Evolutionary conservation across 2,113 vertebrate genomes (phyloP), one percentile per base, ranked within the genome.

Genomic region (Lanius collurio): DNA sequence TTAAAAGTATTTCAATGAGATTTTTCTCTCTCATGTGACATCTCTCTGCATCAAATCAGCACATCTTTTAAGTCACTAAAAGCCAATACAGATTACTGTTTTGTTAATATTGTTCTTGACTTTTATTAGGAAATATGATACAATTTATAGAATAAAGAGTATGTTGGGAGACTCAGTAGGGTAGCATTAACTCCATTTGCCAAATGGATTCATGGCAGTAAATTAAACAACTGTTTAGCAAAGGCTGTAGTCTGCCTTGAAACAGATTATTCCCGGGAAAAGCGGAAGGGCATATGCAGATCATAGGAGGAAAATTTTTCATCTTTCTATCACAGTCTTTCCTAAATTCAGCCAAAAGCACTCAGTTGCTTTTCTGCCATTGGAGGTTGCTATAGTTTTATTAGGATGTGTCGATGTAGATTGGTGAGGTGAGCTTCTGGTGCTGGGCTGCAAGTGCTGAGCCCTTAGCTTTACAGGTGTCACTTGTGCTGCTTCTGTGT

Each of bases 71-170:
- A 73, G 55, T 89, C 83, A 74, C 67, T 94, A 55, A 89, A 92
- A 94, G 75, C 84, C 65, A 71, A 11, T 83, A 39, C 52, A 76
- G 59, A 37, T 95, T 90, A 91, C 79, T 70, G 46, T 67, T 95
- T 91, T 84, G 75, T 95, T 95, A 89, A 71, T 95, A 75, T 92
- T 85, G 33, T 80, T 91, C 81, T 89, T 96, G 95, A 96, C 93
- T 94, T 97, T 96, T 95, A 95, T 83, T 95, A 94, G 93, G 89
- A 86, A 96, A 96, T 74, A 50, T 0, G 23, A 93, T 94, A 90
- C 64, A 59, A 41, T 85, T 95, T 94, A 73, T 71, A 76, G 92
- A 95, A 71, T 68, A 68, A 89, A 95, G 81, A 78, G 13, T 41
- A 68, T 41, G 18, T 80, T 4, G 13, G 65, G 93, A 89, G 84